These are phyloP conservation scores for Cyanoderma ruficeps DNA, from an alignment of 2,113 vertebrate genomes.

Conservation along the genomic window DNA sequence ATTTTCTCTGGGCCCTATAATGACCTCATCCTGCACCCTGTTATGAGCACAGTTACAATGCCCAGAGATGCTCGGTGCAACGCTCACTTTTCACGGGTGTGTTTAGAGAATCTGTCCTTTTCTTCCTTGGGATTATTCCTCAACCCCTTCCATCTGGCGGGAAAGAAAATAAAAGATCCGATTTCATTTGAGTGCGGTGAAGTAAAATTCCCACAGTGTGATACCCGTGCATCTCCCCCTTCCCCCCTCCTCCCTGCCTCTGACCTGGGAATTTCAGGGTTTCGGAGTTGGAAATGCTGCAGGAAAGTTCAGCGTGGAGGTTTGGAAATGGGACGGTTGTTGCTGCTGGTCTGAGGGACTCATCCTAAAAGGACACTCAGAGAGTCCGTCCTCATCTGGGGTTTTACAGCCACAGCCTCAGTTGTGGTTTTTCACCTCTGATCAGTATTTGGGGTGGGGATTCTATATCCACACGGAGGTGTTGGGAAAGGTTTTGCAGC, in stretches of 20 bases:
- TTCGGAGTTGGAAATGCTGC: not conserved
- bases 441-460: not conserved
- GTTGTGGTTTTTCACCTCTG: not conserved
- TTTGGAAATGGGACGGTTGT: not conserved
- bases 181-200: not conserved
- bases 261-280: not conserved
- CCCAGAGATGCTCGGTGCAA: not conserved
- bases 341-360: not conserved
- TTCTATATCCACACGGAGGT: accelerated
- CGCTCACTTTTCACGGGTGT: not conserved
- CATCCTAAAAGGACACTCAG: not conserved
- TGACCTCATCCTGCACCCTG: not conserved
- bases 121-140: not conserved
- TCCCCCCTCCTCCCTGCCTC: not conserved
- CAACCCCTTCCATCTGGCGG: not conserved
- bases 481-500: not conserved
- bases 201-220: not conserved
- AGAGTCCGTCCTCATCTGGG: not conserved
- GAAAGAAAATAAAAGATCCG: not conserved
- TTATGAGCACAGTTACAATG: accelerated
- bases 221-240: not conserved
- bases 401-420: not conserved
- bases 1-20: not conserved
- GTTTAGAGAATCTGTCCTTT: not conserved
- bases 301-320: not conserved